phyloP scores from a whole-genome alignment of 2,888 invertebrate species.

The Philopedon plagiatum region DNA sequence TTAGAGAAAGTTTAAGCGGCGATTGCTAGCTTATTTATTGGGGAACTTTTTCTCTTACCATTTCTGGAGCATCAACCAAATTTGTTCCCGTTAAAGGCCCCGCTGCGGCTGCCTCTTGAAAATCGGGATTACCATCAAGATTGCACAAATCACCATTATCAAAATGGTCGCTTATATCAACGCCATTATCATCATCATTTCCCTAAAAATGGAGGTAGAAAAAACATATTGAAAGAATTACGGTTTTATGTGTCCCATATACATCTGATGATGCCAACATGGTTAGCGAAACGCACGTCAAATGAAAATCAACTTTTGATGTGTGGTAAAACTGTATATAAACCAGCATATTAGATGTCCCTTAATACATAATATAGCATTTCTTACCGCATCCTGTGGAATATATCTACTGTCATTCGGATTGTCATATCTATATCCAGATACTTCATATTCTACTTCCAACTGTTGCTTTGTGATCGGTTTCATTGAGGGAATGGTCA shows the following conservation, averaged over 20 bases:
- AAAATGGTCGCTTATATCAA: constrained; percentile 56
- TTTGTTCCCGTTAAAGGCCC: constrained; percentile 70
- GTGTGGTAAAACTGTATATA: too few relatives aligned
- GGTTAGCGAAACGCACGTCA: background rate
- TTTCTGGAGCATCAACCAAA: constrained; percentile 78
- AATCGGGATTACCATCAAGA: constrained; percentile 60
- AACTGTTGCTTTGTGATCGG: constrained; percentile 41
- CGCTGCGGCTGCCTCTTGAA: constrained; percentile 54
- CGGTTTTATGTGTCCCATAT: too few relatives aligned
- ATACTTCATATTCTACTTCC: constrained; percentile 63
- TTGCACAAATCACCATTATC: constrained; percentile 58
- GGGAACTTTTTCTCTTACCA: constrained; percentile 69
- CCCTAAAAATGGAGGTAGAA: constrained; percentile 29
- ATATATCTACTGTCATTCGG: constrained; percentile 72
- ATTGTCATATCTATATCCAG: constrained; percentile 72
- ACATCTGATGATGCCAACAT: too few relatives aligned
- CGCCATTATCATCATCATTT: constrained; percentile 48
- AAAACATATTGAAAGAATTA: too few relatives aligned
- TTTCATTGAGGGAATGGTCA: constrained; percentile 52
- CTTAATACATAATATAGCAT: too few relatives aligned
- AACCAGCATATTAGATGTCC: too few relatives aligned
- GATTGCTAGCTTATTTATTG: too few relatives aligned
- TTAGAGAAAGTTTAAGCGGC: too few relatives aligned
- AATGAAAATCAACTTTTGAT: background rate
- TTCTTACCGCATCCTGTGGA: constrained; percentile 49